Evolutionary conservation across 2,888 invertebrate genomes (phyloP).

Genomic region (Parnassius glacialis): DNA sequence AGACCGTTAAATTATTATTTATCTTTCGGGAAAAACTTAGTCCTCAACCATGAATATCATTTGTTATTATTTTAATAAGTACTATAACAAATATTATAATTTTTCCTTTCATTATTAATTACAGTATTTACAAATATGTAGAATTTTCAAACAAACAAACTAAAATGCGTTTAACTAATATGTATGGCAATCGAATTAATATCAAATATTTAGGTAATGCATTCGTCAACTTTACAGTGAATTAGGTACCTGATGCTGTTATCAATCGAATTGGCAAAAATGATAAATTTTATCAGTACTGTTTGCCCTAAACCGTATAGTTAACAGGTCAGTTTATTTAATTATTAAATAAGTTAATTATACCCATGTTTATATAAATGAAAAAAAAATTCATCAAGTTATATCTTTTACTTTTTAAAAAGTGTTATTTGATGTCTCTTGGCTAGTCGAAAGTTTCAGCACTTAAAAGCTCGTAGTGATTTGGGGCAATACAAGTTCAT

Average conservation of each 20-base stretch:
- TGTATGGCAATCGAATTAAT: constrained; percentile 24
- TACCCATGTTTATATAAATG: no score
- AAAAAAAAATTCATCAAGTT: no score
- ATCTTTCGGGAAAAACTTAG: no score
- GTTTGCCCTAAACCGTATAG: no score
- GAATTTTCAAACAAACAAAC: neutral
- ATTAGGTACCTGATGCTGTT: constrained; percentile 4
- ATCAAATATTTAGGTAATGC: constrained; percentile 41
- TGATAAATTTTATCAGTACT: neutral
- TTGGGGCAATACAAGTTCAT: constrained; percentile 60
- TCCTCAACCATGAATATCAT: no score
- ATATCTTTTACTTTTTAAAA: neutral
- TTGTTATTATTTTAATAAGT: no score
- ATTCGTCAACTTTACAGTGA: constrained; percentile 37
- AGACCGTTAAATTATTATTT: no score
- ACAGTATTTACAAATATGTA: no score
- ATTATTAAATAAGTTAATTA: no score
- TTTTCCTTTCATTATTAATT: no score
- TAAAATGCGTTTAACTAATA: constrained; percentile 15
- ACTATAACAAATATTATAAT: no score
- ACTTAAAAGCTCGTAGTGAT: constrained; percentile 47
- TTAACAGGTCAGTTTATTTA: no score
- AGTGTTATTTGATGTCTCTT: constrained; percentile 28
- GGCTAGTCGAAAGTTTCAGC: constrained; percentile 34
- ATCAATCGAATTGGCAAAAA: neutral